Evolutionary conservation across 64 coral and sea anemone genomes (phyloP).

Genomic region (Stichodactyla helianthus): DNA sequence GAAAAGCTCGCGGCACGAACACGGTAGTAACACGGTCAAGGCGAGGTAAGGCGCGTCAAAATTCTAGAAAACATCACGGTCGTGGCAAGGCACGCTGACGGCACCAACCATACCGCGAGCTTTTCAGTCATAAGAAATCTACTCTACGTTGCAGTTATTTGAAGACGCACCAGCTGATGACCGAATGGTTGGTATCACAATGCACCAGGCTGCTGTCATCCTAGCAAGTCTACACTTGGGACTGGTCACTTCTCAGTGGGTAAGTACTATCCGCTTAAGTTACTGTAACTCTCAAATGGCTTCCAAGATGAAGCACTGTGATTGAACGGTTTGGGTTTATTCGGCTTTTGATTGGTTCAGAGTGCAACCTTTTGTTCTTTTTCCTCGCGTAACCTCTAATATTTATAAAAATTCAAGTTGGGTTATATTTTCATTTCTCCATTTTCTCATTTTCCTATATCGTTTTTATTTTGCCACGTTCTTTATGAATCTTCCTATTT

Average conservation of each 20-base stretch:
- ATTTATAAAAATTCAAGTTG: too few species aligned
- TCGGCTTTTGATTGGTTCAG: too few species aligned
- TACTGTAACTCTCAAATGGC: too few species aligned
- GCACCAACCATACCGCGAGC: not conserved
- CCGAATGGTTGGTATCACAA: constrained; percentile 79
- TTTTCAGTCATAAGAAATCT: not conserved
- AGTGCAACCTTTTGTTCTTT: too few species aligned
- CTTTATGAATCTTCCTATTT: not conserved
- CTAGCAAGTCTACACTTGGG: constrained; percentile 82
- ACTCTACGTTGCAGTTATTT: constrained; percentile 65
- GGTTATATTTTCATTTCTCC: too few species aligned
- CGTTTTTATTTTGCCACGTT: not conserved
- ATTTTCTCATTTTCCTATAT: not conserved
- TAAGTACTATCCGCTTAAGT: constrained; percentile 14
- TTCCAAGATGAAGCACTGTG: not conserved
- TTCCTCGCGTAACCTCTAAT: too few species aligned
- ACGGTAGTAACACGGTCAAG: too few species aligned
- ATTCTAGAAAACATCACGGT: not conserved
- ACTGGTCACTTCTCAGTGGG: constrained; percentile 79
- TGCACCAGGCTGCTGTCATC: constrained; percentile 91
- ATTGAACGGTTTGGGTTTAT: too few species aligned
- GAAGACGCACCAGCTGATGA: constrained; percentile 43
- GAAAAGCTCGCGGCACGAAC: too few species aligned
- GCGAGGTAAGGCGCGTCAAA: too few species aligned
- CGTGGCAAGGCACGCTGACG: not conserved